Percentiles rank a stretch among this genome's conserved stretches.
Evolutionary conservation across 1,140 invertebrate species (phyloP).

Genomic region (Venturia canescens): DNA sequence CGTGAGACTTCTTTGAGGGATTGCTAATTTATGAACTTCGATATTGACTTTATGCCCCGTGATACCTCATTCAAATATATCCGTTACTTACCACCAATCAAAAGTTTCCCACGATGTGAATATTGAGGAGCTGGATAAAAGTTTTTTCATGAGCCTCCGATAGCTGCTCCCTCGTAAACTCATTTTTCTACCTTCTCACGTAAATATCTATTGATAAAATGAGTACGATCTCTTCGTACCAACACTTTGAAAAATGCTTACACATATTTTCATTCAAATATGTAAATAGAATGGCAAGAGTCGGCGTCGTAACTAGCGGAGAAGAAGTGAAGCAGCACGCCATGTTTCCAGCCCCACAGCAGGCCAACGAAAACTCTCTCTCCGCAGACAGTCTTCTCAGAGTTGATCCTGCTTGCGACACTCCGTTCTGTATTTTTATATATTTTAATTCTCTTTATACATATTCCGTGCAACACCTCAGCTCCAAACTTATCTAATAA

Average conservation of each 20-base stretch:
- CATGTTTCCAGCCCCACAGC: neutral
- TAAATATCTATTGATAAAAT: no score
- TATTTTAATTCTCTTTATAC: constrained; percentile 52
- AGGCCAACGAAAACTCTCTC: constrained; percentile 30
- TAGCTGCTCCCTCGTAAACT: no score
- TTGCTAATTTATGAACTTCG: no score
- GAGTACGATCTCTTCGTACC: neutral
- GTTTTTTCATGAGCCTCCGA: no score
- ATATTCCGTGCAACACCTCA: constrained; percentile 31
- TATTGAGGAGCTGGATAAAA: no score
- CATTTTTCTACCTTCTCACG: no score
- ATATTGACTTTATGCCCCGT: no score
- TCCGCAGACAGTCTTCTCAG: constrained; percentile 40
- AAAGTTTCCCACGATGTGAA: no score
- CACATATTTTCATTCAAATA: neutral
- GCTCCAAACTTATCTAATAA: constrained; percentile 39
- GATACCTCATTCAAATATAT: no score
- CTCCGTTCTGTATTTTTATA: constrained; percentile 47
- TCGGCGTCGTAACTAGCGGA: neutral
- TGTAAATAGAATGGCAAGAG: neutral
- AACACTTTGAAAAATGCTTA: neutral
- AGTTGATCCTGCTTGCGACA: neutral
- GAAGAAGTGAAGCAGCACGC: neutral
- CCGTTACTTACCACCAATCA: no score
- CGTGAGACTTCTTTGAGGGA: no score